Percentiles rank a stretch among this genome's conserved stretches.
These are phyloP conservation scores for Borostomias antarcticus DNA, from an alignment of 2,797 vertebrate species.

Conservation along the genomic window DNA sequence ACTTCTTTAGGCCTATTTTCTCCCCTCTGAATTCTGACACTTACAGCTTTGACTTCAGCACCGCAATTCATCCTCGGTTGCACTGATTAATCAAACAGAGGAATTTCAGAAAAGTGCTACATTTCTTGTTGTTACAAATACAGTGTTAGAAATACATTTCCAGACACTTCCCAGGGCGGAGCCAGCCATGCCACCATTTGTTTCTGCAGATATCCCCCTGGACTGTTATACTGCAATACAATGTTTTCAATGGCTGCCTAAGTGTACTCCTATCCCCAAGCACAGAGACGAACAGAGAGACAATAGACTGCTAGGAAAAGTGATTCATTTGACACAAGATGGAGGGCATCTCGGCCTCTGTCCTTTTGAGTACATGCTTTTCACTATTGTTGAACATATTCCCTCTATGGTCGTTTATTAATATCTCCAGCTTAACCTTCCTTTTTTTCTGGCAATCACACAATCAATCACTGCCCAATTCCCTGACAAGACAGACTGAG, in stretches of 20 bases:
- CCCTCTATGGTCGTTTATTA: constrained; percentile 51
- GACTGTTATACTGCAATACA: constrained; percentile 68
- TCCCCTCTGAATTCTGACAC: constrained; percentile 65
- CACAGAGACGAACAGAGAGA: constrained; percentile 46
- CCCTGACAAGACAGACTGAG: constrained; percentile 67
- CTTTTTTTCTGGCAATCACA: constrained; percentile 70
- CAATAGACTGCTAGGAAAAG: constrained; percentile 57
- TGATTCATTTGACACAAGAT: constrained; percentile 66
- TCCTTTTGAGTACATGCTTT: constrained; percentile 55
- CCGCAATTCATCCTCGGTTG: constrained; percentile 81
- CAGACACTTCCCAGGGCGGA: constrained; percentile 70
- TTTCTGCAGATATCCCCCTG: constrained; percentile 70
- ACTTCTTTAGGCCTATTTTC: constrained; percentile 63
- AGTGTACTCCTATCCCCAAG: constrained; percentile 73
- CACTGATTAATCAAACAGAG: constrained; percentile 79
- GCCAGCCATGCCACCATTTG: constrained; percentile 69
- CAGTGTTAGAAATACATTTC: constrained; percentile 74
- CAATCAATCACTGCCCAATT: constrained; percentile 76
- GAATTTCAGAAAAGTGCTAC: constrained; percentile 72
- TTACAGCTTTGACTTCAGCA: constrained; percentile 78
- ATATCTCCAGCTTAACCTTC: constrained; percentile 66
- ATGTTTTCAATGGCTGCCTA: constrained; percentile 69
- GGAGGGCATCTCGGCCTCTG: constrained; percentile 45
- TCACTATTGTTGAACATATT: constrained; percentile 59
- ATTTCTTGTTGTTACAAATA: too few species aligned